Evolutionary conservation across 37 sponge, comb jelly and placozoan genomes (phyloP).

Genomic region (Spongilla lacustris): DNA sequence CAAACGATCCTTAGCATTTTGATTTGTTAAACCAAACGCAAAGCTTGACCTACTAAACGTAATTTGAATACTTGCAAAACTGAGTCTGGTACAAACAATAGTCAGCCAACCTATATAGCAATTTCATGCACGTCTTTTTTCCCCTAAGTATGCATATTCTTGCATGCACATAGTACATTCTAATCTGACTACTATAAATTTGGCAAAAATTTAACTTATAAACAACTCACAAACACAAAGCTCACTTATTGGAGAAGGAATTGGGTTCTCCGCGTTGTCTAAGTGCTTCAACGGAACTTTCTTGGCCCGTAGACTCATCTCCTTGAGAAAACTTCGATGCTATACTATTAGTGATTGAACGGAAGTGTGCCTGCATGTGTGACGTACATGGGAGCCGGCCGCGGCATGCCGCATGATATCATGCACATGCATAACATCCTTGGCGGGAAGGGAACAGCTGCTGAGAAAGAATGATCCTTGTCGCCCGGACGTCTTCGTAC

Average conservation of each 20-base stretch:
- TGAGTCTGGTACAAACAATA: slow-evolving; percentile 1
- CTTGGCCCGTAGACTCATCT: no score
- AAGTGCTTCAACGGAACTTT: no score
- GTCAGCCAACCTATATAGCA: neutral
- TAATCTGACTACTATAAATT: neutral
- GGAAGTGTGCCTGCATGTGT: no score
- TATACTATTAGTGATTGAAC: no score
- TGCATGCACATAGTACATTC: neutral
- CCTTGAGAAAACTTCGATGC: no score
- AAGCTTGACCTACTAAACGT: slow-evolving; percentile 1
- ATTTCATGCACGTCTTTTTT: neutral
- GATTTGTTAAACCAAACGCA: neutral
- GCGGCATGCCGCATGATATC: no score
- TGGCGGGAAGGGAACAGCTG: no score
- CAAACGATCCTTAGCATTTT: neutral
- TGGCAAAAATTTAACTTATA: neutral
- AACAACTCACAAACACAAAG: neutral
- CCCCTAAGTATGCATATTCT: neutral
- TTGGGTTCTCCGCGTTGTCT: neutral
- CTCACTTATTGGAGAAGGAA: slow-evolving; percentile 1
- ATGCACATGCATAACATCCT: no score
- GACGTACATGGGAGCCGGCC: no score
- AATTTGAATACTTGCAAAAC: neutral
- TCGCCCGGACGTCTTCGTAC: no score
- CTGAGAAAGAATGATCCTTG: no score